Conservation (phyloP, 2,888 invertebrate species). For the Lasioglossum figueresi region DNA sequence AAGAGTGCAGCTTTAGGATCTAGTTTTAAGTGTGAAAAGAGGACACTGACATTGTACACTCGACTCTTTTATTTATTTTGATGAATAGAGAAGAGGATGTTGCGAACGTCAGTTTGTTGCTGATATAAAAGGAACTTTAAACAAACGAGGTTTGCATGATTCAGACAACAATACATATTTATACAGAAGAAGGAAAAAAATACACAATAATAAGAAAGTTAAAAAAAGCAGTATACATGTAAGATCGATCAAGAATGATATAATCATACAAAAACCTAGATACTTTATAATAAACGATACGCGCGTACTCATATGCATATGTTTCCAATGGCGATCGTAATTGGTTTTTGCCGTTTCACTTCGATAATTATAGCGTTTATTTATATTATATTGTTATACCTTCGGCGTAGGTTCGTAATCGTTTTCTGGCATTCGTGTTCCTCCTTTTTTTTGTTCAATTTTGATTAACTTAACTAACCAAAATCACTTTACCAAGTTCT, state of each 20-base stretch:
- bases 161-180: conserved; percentile 83
- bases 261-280: conserved; percentile 82
- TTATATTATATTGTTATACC: conserved; percentile 49
- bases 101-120: conserved; percentile 81
- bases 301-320: conserved; percentile 81
- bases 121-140: conserved; percentile 75
- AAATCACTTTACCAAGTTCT: conserved; percentile 5
- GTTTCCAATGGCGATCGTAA: conserved; percentile 79
- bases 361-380: conserved; percentile 62
- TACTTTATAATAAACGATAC: conserved; percentile 82
- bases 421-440: conserved; percentile 47
- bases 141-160: conserved; percentile 81
- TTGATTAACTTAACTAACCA: conserved; percentile 18
- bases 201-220: conserved; percentile 82
- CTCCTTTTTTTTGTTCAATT: conserved; percentile 3
- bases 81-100: conserved; percentile 69
- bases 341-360: conserved; percentile 83
- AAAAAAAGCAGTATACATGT: conserved; percentile 80
- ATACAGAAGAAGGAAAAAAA: conserved; percentile 81
- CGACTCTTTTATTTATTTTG: conserved; percentile 80
- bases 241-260: conserved; percentile 83
- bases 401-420: conserved; percentile 43
- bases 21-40: conserved; percentile 79
- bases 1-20: conserved; percentile 83
- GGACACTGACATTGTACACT: conserved; percentile 74